Base-by-base conservation (phyloP, 2,888 invertebrate species). In the Orchesella flavescens region DNA sequence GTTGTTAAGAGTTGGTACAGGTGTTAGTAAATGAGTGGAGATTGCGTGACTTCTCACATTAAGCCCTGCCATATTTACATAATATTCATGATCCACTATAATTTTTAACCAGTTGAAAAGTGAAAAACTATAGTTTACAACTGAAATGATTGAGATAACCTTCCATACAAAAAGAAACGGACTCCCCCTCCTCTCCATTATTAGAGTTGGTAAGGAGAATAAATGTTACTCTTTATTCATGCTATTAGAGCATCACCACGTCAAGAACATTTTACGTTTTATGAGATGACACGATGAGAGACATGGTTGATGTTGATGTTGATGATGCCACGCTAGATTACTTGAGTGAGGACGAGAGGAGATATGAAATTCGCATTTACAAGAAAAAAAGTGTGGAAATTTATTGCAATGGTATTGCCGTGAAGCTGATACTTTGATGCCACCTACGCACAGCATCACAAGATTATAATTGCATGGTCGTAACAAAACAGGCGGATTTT, bases 401-500 rank as follows among this genome's bases (percentile, higher is more conserved):
- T 61, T 61, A 61, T 61, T 24, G 15, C 61, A 61, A 13, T 61
- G 15, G 61, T 23, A 61, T 61, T 21, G 23, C 61, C 23, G 17
- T 19, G 34, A 34, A 57, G 57, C 19, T 19, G 57, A 19, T 17
- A 19, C 57, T n/a, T 19, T 17, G 2, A 13, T 61, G 5, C 24
- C 61, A 24, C 61, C 61, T 23, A 61, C 61, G 15, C 21, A 57
- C n/a, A 57, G 1, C 21, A 10, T 19, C n/a, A 61, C 61, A 61
- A 21, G 24, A 24, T 61, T 13, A 61, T 61, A 61, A 61, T 61
- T 61, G 61, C 61, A 61, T 61, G 49, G 5, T 49, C 49, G 34
- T 7, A 34, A 34, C 34, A 49, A 3, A 49, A 49, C 49, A 49
- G 49, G 49, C 49, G 49, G 49, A n/a, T 49, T 49, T 49, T 49